phyloP scores from a whole-genome alignment of 1,140 invertebrate species.

The Dysdera silvatica region DNA sequence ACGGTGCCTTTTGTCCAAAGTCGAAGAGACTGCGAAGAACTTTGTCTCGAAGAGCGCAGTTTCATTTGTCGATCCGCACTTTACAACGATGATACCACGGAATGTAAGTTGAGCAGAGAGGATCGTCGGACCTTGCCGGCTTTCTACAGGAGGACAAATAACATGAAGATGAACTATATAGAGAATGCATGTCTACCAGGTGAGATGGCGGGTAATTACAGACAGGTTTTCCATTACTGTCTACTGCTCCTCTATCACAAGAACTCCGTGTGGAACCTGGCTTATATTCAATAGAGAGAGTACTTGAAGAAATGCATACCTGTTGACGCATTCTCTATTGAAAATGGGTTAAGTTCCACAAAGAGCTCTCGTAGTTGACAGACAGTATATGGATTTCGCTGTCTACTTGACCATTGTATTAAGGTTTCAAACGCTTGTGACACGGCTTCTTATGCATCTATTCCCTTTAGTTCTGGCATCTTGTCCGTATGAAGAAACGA shows the following conservation, averaged over 20 bases:
- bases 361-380: too few species aligned
- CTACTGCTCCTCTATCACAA: too few species aligned
- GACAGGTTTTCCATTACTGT: too few species aligned
- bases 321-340: too few species aligned
- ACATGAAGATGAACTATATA: slow-evolving; percentile 46
- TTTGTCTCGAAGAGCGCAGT: slow-evolving; percentile 42
- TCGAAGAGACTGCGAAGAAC: slow-evolving; percentile 47
- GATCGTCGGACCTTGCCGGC: slow-evolving; percentile 43
- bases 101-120: slow-evolving; percentile 46
- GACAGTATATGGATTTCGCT: too few species aligned
- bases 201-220: too few species aligned
- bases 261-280: too few species aligned
- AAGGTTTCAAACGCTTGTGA: too few species aligned
- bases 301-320: too few species aligned
- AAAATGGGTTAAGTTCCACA: not conserved
- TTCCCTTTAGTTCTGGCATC: slow-evolving; percentile 14
- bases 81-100: slow-evolving; percentile 45
- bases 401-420: too few species aligned
- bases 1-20: slow-evolving; percentile 42
- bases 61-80: slow-evolving; percentile 47
- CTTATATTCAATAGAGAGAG: too few species aligned
- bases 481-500: slow-evolving; percentile 38
- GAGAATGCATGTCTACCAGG: slow-evolving; percentile 49
- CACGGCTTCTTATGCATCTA: not conserved
- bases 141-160: slow-evolving; percentile 42